Conservation (phyloP, 1,140 invertebrate genomes). For the Drosophila trapezifrons region DNA sequence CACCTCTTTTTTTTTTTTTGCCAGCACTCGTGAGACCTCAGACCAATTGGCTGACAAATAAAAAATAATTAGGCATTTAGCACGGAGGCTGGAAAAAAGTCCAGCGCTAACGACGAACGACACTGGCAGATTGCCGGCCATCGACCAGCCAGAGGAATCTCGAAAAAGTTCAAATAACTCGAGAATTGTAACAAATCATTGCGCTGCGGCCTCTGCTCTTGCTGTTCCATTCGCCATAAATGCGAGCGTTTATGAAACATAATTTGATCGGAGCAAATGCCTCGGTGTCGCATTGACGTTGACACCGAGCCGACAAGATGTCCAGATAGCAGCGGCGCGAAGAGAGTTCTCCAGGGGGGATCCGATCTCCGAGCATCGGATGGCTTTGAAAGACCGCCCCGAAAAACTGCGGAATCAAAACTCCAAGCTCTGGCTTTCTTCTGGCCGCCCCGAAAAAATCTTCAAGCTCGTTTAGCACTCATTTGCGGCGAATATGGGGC, state of each 20-base stretch:
- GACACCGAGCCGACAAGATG: slow-evolving; percentile 58
- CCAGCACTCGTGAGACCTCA: neutral
- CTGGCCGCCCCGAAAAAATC: slow-evolving; percentile 46
- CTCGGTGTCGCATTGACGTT: slow-evolving; percentile 65
- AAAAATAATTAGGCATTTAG: slow-evolving; percentile 62
- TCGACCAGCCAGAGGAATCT: slow-evolving; percentile 24
- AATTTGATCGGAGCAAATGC: slow-evolving; percentile 79
- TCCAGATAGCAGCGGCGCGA: slow-evolving; percentile 27
- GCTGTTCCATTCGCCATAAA: slow-evolving; percentile 63
- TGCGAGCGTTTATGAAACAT: slow-evolving; percentile 82
- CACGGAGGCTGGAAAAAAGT: slow-evolving; percentile 35
- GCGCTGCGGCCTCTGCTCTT: slow-evolving; percentile 17
- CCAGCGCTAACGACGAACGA: slow-evolving; percentile 13
- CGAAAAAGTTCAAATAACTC: slow-evolving; percentile 74
- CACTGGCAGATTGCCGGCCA: slow-evolving; percentile 13
- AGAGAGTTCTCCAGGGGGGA: neutral
- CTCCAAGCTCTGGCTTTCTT: slow-evolving; percentile 57
- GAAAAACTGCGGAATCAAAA: slow-evolving; percentile 67
- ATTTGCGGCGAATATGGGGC: slow-evolving; percentile 62
- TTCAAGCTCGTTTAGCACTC: slow-evolving; percentile 66
- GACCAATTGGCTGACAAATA: slow-evolving; percentile 45
- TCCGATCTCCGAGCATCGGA: slow-evolving; percentile 22
- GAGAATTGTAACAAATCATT: slow-evolving; percentile 78
- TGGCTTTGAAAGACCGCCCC: slow-evolving; percentile 77
- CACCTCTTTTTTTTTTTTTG: slow-evolving; percentile 1